Evolutionary conservation across 2,113 vertebrate genomes (phyloP).

Genomic region (Illadopsis cleaveri): DNA sequence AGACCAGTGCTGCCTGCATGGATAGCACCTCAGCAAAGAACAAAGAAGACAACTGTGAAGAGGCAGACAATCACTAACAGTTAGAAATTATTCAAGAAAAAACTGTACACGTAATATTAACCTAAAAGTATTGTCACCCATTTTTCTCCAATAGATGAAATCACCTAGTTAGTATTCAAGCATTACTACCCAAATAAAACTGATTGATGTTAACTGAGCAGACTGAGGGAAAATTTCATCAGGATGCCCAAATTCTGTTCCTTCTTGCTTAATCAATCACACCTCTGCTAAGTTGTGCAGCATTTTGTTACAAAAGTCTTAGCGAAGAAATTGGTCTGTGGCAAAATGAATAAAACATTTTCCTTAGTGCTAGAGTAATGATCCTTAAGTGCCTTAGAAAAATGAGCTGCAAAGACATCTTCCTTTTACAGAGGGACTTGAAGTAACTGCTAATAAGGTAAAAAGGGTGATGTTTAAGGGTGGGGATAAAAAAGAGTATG

Average conservation of each 20-base stretch:
- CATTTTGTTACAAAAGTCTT: constrained; percentile 59
- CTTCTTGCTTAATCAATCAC: constrained; percentile 73
- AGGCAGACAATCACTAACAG: constrained; percentile 1
- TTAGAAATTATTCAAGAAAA: constrained; percentile 70
- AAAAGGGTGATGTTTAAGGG: neutral
- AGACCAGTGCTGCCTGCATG: neutral
- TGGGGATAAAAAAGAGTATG: neutral
- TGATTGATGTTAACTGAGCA: constrained; percentile 70
- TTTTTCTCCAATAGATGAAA: constrained; percentile 55
- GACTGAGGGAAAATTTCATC: constrained; percentile 58
- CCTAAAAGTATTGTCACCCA: constrained; percentile 37
- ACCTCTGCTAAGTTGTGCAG: constrained; percentile 55
- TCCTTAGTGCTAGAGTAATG: constrained; percentile 69
- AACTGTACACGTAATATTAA: constrained; percentile 70
- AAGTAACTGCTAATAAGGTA: constrained; percentile 37
- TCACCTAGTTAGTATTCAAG: constrained; percentile 68
- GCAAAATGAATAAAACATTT: constrained; percentile 77
- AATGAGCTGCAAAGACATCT: constrained; percentile 47
- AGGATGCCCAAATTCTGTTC: constrained; percentile 63
- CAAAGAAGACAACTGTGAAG: neutral
- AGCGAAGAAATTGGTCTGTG: constrained; percentile 52
- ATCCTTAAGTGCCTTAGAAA: constrained; percentile 71
- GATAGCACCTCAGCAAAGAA: neutral
- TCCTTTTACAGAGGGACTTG: constrained; percentile 13
- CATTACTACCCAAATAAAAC: constrained; percentile 73